Evolutionary conservation across 2,888 invertebrate species (phyloP), one percentile per base, ranked within the genome.

Genomic region (Epirrhoe alternata): DNA sequence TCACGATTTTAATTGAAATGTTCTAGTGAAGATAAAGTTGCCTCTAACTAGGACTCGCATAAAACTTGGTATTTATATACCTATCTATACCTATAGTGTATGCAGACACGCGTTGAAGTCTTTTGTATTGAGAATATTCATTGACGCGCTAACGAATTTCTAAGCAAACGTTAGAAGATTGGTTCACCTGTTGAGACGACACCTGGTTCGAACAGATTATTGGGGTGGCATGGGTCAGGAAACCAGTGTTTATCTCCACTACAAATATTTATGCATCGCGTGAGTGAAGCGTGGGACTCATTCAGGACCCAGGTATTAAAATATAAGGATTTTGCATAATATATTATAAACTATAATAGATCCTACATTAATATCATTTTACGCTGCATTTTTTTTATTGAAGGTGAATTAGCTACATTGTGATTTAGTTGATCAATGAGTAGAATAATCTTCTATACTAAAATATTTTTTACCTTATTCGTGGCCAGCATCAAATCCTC

Each of bases 231-330:
- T 74, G 77, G 73, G 75, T 74, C 70, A 72, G 74, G 76, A 71
- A 76, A 78, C 80, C 81, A 82, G 82, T 68, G 68, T 68, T 68
- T 88, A 86, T 85, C 81, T 82, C 73, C 69, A 74, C 75, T 77
- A 82, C 83, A 89, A 89, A 90, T 87, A 87, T 89, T 88, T 88
- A 85, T 87, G 78, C 81, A 71, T 83, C 74, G 82, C 85, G 82
- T 85, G 87, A 83, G 82, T 81, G 75, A 78, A 78, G 79, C 73
- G 69, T 67, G 66, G 24, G 65, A 80, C 74, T 70, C 73, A 73
- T 77, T 73, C 69, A 70, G 74, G 72, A 61, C 64, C 61, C 65
- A 67, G 58, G 66, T 64, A 65, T 58, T 58, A 31, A 57, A 57
- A 64, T 78, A 77, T 78, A 77, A 64, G 76, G 75, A 69, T 71